Evolutionary conservation across 1,140 invertebrate genomes (phyloP), one percentile per base, ranked within the genome.

Genomic region (Tribolium castaneum): DNA sequence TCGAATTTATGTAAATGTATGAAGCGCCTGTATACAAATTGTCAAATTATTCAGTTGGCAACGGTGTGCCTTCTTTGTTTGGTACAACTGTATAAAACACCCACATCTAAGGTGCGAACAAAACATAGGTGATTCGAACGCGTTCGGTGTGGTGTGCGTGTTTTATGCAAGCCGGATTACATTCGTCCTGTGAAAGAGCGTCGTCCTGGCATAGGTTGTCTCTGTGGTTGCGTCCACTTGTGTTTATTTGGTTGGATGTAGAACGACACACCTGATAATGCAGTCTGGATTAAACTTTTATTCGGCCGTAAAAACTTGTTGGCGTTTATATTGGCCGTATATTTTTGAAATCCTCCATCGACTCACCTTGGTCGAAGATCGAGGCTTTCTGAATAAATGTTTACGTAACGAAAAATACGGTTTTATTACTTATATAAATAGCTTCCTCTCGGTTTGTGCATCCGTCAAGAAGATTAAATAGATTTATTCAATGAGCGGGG

Each of bases 41-140:
- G 76, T 78, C 76, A 78, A 78, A 78, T 73, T 73, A 73, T 56
- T 59, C 70, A 54, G 72, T 34, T 73, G 66, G 52, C 5, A 52
- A 72, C 59, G 76, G 30, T 59, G 70, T 49, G 78, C 51, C 66
- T 30, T 75, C 45, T 80, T 79, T 79, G 78, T 79, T 79, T 72
- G 35, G 54, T 75, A 78, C 79, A 80, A 80, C 76, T 78, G 76
- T 70, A 80, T 80, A 75, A 78, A 80, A 80, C 71, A 62, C 56
- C 56, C 56, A 62, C 56, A 62, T 62, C 19, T 30, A 62, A 62
- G 56, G 56, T 62, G 56, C 56, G 56, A 62, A 62, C 56, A 56
- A 51, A 76, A 70, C 77, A 80, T 49, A 16, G 49, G 52, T 80
- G 62, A 75, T 76, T 78, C 75, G 50, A 66, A 74, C 75, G 71